A percentile compares a stretch with the other conserved stretches of the same genome.
Evolutionary conservation across 1,140 invertebrate species (phyloP).

Genomic region (Drosophila insularis): DNA sequence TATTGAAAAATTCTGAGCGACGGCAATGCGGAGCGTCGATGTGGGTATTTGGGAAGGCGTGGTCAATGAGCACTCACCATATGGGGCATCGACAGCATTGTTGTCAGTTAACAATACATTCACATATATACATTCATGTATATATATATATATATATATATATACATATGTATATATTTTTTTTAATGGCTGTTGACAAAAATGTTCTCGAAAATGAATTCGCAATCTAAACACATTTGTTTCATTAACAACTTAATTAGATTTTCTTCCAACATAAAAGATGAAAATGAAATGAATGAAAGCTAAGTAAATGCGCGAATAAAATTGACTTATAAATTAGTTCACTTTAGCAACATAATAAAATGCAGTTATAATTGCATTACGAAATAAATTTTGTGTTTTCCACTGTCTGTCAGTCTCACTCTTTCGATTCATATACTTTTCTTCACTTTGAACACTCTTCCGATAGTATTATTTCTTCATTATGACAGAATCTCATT

Average conservation of each 20-base stretch:
- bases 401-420: no score
- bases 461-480: no score
- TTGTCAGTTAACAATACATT: neutral
- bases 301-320: no score
- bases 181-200: neutral
- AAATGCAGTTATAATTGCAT: neutral
- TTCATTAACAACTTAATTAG: no score
- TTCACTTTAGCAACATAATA: no score
- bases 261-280: no score
- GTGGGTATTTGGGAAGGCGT: neutral
- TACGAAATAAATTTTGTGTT: no score
- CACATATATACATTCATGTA: neutral
- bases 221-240: neutral
- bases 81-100: neutral
- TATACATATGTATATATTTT: neutral
- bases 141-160: no score
- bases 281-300: no score
- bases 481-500: no score
- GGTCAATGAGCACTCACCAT: conserved; percentile 3
- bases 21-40: neutral
- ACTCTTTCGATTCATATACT: no score
- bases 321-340: neutral
- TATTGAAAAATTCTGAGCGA: conserved; percentile 11
- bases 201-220: neutral
- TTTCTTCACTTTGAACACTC: no score